phyloP scores from a whole-genome alignment of 2,113 vertebrate genomes.

The Smithornis capensis region DNA sequence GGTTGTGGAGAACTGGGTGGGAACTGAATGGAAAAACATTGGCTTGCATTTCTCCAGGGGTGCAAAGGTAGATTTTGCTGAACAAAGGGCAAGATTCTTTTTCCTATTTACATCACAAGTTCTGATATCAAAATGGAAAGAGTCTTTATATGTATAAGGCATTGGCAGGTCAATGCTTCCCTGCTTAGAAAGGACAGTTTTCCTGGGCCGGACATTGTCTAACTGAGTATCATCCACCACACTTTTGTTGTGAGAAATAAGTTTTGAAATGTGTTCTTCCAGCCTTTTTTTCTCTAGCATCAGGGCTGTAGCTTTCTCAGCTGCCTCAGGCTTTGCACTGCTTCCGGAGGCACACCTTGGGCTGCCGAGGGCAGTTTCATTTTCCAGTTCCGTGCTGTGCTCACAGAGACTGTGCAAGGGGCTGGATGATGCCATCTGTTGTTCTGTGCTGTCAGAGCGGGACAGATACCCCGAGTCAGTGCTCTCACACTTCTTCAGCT shows the following conservation, averaged over 20 bases:
- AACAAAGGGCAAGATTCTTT: conserved; percentile 46
- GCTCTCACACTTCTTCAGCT: conserved; percentile 90
- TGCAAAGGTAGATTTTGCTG: conserved; percentile 67
- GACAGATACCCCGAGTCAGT: conserved; percentile 92
- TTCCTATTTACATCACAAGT: conserved; percentile 71
- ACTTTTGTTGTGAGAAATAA: conserved; percentile 91
- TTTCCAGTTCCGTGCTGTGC: conserved; percentile 77
- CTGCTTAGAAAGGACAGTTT: conserved; percentile 90
- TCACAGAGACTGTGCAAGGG: conserved; percentile 73
- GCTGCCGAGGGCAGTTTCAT: conserved; percentile 57
- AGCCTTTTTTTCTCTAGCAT: conserved; percentile 82
- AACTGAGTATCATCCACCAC: conserved; percentile 90
- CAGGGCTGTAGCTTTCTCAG: conserved; percentile 15
- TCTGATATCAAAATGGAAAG: conserved; percentile 94
- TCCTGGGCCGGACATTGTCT: conserved; percentile 89
- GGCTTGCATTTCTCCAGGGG: conserved; percentile 69
- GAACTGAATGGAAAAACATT: conserved; percentile 84
- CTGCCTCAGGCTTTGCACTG: neutral
- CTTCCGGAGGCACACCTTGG: neutral
- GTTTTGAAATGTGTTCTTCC: conserved; percentile 88
- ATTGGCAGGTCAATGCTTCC: conserved; percentile 95
- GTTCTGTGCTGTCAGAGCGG: conserved; percentile 88
- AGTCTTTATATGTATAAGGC: conserved; percentile 95
- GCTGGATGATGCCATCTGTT: conserved; percentile 70
- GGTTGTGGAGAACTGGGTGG: conserved; percentile 81